Base-by-base conservation (phyloP, 2,113 vertebrate species). In the Otocyon megalotis region DNA sequence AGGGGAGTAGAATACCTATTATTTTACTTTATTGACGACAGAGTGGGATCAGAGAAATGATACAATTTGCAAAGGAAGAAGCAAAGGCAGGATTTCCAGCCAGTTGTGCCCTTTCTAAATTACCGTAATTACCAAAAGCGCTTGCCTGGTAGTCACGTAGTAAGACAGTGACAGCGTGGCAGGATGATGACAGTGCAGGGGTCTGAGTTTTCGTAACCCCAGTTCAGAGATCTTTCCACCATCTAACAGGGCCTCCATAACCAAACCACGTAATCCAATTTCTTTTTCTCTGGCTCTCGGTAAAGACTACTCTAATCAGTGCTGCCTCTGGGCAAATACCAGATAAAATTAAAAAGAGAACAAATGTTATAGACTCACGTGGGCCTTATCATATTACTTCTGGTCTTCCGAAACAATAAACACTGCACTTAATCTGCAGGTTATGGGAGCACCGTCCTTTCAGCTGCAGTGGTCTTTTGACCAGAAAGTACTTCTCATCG, bases 21-120 rank as follows among this genome's bases (percentile, higher is more conserved):
- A 37, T 62, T 65, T 30, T 81, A 76, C 58, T 88, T 58, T 93
- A 65, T 1, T 32, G 24, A 5, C 0, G 6, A 76, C 54, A 60
- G n/a, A 90, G 60, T 28, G 88, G 48, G 32, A 77, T 65, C 76
- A 87, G 82, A 95, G 86, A 92, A 84, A 90, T 53, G 11, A 48
- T 16, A 26, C 43, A 48, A 50, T n/a, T 88, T 43, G 11, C 22
- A 81, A 0, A 15, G 12, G 24, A n/a, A 93, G 54, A 91, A 53
- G n/a, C 43, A 69, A 79, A 90, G 72, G 58, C 2, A 19, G 30
- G 50, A 30, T 77, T 90, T 80, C 30, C 60, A 83, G 72, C 35
- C 28, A 56, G 65, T 56, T 65, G 32, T 58, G 76, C 12, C 53
- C 58, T 62, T 87, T 77, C 77, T 24, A 65, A 92, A 94, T 81